Base-by-base conservation (phyloP, 2,113 vertebrate species). In the Leptobrachium leishanense region DNA sequence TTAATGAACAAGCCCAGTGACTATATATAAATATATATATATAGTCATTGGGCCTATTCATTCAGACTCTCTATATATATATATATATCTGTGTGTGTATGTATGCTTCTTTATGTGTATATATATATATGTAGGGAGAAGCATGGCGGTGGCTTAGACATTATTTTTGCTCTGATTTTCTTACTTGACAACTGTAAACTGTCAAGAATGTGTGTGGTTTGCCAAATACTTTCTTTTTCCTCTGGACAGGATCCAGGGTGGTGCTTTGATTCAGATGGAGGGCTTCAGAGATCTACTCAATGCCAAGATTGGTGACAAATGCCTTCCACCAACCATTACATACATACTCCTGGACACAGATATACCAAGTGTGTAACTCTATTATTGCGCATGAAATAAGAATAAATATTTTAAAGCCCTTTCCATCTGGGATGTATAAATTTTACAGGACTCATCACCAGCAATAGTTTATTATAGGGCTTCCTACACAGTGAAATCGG, bases 221-320 rank as follows among this genome's bases (percentile, higher is more conserved):
- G 86, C 88, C 89, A 91, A 86, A 86, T 82, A 81, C 43, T 67
- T 76, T 0, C 42, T 81, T 72, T 79, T 64, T 54, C 44, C 41
- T 69, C 68, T 89, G 89, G 85, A 84, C 81, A 70, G 80, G 53
- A 84, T 89, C 87, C 90, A 88, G 84, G 85, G 77, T 62, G 62
- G 82, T 84, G 82, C 80, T 85, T 87, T 83, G 83, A 86, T 82
- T 75, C 82, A 84, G 68, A 82, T 85, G 78, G 57, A 82, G 85
- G 78, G 81, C 81, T 87, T 84, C 83, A 83, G 64, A 84, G 79
- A 77, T 55, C 59, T 1, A 72, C 43, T 43, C 31, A 55, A 20
- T 83, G 87, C 89, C 89, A 88, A 86, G 79, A 83, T 82, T 87
- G 84, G 85, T 88, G 87, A 87, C 86, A 86, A 90, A 86, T 84